Evolutionary conservation across 2,888 invertebrate species (phyloP), one percentile per base, ranked within the genome.

Genomic region (Gymnosoma rotundatum): DNA sequence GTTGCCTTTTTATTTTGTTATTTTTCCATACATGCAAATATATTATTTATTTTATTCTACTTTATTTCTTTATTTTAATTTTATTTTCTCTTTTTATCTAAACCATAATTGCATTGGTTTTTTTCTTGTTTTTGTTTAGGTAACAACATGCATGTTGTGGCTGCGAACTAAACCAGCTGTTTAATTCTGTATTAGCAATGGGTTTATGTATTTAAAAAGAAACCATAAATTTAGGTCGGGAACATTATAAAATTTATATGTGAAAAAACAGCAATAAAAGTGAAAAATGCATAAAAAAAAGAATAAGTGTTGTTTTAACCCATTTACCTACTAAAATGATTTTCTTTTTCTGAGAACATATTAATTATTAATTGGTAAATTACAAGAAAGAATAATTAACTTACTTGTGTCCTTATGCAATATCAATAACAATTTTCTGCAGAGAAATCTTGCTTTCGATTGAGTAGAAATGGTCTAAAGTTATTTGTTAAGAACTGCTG

Each of bases 161-260:
- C 18, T 78, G 84, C 61, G 84, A 84, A 81, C 64, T 60, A 70
- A 66, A 74, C 56, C 84, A 84, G 78, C 78, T 84, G 84, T 58
- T 70, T 60, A 78, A 70, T 69, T 36, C 38, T 36, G 54, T n/a
- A 58, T 81, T 70, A 38, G 58, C 74, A 58, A 54, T 38, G 48
- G 60, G 25, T 66, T 73, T 16, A 36, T 60, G 16, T n/a, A n/a
- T n/a, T n/a, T 50, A 58, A 67, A 25, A 25, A 21, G 10, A 60
- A 61, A 76, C 76, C 45, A 73, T 63, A 67, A 56, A 78, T 81
- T 73, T 69, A 52, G 81, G 84, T 81, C 81, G 81, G 58, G 8
- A 74, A 66, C 73, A 60, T 72, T 72, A 80, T 20, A 50, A 67
- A 69, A 54, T 75, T 75, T 56, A 21, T 20, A 54, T 54, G 25